These are phyloP conservation scores for Grantiella picta DNA, from an alignment of 2,113 vertebrate species.

Conservation along the genomic window DNA sequence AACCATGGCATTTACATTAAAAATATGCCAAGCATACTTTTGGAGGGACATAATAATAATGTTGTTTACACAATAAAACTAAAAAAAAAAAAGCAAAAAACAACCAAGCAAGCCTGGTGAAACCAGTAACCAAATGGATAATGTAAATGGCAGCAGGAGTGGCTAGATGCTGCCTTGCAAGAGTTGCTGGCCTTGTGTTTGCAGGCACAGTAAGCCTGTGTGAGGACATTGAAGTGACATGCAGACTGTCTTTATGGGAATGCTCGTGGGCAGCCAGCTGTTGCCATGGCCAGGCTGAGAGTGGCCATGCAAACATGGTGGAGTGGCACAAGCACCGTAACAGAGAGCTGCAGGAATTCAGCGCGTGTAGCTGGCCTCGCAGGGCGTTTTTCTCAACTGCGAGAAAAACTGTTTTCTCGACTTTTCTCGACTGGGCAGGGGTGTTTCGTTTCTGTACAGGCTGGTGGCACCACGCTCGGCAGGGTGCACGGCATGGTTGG, in stretches of 20 bases:
- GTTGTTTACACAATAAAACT: neutral
- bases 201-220: neutral
- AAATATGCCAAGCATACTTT: neutral
- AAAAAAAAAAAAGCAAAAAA: neutral
- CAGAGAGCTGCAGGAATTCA: neutral
- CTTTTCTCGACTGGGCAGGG: too few relatives aligned
- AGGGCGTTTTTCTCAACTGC: rapidly evolving
- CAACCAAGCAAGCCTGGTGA: neutral
- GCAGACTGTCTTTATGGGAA: neutral
- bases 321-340: neutral
- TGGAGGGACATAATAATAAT: neutral
- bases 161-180: rapidly evolving
- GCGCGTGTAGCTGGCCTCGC: rapidly evolving
- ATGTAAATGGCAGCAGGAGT: neutral
- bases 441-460: rapidly evolving
- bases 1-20: neutral
- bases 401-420: too few relatives aligned
- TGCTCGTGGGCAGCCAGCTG: neutral
- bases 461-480: neutral
- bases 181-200: neutral
- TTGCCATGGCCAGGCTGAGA: neutral
- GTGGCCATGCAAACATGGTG: neutral
- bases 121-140: neutral
- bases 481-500: rapidly evolving
- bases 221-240: neutral